Evolutionary conservation across 1,140 invertebrate species (phyloP).

Genomic region (Bombus vancouverensis): DNA sequence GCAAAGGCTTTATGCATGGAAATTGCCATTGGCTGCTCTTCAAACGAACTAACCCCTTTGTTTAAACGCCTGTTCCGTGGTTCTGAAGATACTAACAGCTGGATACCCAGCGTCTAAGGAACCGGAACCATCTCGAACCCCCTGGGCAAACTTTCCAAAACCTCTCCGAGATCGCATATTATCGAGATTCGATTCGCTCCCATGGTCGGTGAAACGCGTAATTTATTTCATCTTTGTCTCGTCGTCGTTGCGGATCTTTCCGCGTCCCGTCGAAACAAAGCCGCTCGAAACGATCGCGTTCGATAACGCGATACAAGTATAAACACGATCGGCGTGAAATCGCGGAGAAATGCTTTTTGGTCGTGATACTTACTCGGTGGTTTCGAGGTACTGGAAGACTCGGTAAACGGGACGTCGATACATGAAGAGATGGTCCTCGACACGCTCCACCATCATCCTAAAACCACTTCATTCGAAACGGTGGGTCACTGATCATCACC

Average conservation of each 20-base stretch:
- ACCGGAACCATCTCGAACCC: background rate
- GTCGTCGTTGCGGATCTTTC: too few relatives aligned
- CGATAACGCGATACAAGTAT: background rate
- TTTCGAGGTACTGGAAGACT: constrained; percentile 90
- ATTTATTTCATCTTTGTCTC: constrained; percentile 3
- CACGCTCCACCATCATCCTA: constrained; percentile 86
- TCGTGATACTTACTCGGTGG: constrained; percentile 81
- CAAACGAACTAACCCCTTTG: constrained; percentile 43
- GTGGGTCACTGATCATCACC: constrained; percentile 69
- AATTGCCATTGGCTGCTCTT: constrained; percentile 45
- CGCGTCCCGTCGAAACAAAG: background rate
- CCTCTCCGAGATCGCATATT: background rate
- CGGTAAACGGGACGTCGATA: constrained; percentile 89
- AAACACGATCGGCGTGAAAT: background rate
- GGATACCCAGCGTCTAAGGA: constrained; percentile 11
- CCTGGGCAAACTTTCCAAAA: constrained; percentile 40
- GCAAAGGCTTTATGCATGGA: constrained; percentile 36
- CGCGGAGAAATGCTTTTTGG: background rate
- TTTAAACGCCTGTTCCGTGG: constrained; percentile 50
- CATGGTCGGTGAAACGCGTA: background rate
- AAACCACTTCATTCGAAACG: constrained; percentile 79
- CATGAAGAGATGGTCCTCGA: constrained; percentile 87
- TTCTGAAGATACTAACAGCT: constrained; percentile 30
- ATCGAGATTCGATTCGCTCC: constrained; percentile 25
- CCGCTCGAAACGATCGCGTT: background rate